phyloP scores from a whole-genome alignment of 30 jellyfish, hydroid and myxozoan genomes.

The Turritopsis rubra region DNA sequence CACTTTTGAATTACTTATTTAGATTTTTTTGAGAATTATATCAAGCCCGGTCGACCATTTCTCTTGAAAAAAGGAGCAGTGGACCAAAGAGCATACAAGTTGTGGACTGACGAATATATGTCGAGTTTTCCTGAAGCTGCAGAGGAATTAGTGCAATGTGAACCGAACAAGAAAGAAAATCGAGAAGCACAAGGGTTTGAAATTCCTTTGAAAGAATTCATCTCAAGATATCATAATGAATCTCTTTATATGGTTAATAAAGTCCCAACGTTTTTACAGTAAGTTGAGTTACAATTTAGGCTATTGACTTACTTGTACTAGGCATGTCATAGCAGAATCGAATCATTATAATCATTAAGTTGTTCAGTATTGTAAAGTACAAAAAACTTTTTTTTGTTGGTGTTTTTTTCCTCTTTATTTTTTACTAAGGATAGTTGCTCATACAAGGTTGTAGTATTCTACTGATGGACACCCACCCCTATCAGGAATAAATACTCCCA shows the following conservation, averaged over 20 bases:
- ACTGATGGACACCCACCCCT: too few species aligned
- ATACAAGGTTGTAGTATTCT: too few species aligned
- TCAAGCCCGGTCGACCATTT: constrained; percentile 64
- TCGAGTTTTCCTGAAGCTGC: constrained; percentile 65
- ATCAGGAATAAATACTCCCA: too few species aligned
- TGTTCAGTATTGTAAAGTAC: neutral
- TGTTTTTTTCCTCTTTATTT: neutral
- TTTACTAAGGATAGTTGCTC: neutral
- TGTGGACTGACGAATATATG: constrained; percentile 76
- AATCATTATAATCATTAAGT: neutral
- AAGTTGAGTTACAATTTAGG: constrained; percentile 22
- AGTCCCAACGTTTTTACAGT: constrained; percentile 81
- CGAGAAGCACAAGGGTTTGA: constrained; percentile 55
- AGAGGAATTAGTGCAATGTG: constrained; percentile 52
- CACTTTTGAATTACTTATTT: neutral
- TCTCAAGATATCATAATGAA: constrained; percentile 48
- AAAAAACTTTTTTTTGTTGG: too few species aligned
- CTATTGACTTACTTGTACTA: neutral
- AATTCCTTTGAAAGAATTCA: constrained; percentile 56
- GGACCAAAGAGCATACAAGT: constrained; percentile 59
- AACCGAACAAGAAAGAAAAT: constrained; percentile 63
- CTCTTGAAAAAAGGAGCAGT: constrained; percentile 68
- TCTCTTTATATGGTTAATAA: constrained; percentile 77
- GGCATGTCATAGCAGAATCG: neutral
- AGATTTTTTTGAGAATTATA: constrained; percentile 71